Base-by-base conservation (phyloP, 2,113 vertebrate species). In the Hypocryptadius cinnamomeus region DNA sequence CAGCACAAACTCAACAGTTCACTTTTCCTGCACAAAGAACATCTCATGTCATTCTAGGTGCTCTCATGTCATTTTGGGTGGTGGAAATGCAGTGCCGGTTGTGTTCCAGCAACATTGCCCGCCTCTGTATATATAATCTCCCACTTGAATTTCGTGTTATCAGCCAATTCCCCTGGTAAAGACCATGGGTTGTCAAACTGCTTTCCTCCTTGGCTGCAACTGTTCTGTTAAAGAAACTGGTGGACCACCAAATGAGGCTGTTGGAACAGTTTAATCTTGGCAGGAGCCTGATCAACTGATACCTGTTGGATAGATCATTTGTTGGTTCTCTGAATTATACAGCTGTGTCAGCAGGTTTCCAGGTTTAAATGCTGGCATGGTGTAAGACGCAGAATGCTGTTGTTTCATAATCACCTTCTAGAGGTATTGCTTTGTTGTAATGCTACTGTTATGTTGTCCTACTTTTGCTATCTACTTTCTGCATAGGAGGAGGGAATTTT, bases 331-430 rank as follows among this genome's bases (percentile, higher is more conserved):
- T 73, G 84, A 78, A 56, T 85, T 69, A 77, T 74, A 85, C 79
- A 88, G 89, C 72, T 89, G 78, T 51, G 30, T 94, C 93, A 93
- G 91, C 89, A 77, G 44, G 35, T 87, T 94, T 93, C 72, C 85
- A 86, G 69, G 80, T 89, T 85, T 72, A 86, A 92, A 53, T 11
- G 66, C 63, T 79, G 91, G 89, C 80, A 65, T 13, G 45, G 80
- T 79, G 9, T 60, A 61, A 93, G 89, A 89, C 0, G 37, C 91
- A 85, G 87, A 89, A 79, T 20, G 68, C 82, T 85, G 79, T 59
- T 87, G 92, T 94, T 95, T 94, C 89, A 74, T 90, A 92, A 92
- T 89, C 95, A 54, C 81, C 74, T 91, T 89, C 91, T 56, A 54
- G 76, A 92, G 72, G 82, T 80, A 81, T 7, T 82, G 87, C 84